phyloP scores from a whole-genome alignment of 2,797 vertebrate genomes.

The Hirundo rustica region DNA sequence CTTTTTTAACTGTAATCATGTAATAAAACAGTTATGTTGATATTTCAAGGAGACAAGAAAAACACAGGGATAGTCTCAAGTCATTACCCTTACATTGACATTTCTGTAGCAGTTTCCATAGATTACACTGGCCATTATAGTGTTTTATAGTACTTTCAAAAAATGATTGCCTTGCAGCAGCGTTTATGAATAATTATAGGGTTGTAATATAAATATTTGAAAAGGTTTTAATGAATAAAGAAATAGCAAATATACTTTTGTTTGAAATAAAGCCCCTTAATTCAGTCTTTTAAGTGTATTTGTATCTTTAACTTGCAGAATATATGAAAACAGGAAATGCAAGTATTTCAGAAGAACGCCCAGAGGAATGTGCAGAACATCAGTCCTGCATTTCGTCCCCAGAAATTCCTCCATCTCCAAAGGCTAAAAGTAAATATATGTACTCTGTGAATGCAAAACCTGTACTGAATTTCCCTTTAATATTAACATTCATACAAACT shows the following conservation, averaged over 20 bases:
- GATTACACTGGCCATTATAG: not conserved
- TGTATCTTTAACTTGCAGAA: slow-evolving; percentile 78
- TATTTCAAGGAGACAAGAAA: not conserved
- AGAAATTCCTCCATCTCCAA: slow-evolving; percentile 84
- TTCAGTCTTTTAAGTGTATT: not conserved
- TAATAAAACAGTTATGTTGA: not conserved
- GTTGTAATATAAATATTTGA: not conserved
- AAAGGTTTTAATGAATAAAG: not conserved
- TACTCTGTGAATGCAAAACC: slow-evolving; percentile 15
- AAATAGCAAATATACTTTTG: not conserved
- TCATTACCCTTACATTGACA: not conserved
- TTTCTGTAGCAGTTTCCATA: not conserved
- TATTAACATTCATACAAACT: not conserved
- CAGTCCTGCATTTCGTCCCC: slow-evolving; percentile 85
- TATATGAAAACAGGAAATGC: slow-evolving; percentile 86
- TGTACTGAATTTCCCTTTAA: not conserved
- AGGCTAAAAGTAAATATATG: slow-evolving; percentile 88
- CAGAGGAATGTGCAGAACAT: slow-evolving; percentile 82
- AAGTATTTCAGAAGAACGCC: slow-evolving; percentile 79
- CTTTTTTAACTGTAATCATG: not conserved
- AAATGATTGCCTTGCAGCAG: not conserved
- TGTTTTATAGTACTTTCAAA: not conserved
- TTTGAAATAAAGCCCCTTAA: not conserved
- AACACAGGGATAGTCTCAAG: not conserved
- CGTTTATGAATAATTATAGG: not conserved